Evolutionary conservation across 2,797 vertebrate genomes (phyloP).

Genomic region (Glossophaga mutica): DNA sequence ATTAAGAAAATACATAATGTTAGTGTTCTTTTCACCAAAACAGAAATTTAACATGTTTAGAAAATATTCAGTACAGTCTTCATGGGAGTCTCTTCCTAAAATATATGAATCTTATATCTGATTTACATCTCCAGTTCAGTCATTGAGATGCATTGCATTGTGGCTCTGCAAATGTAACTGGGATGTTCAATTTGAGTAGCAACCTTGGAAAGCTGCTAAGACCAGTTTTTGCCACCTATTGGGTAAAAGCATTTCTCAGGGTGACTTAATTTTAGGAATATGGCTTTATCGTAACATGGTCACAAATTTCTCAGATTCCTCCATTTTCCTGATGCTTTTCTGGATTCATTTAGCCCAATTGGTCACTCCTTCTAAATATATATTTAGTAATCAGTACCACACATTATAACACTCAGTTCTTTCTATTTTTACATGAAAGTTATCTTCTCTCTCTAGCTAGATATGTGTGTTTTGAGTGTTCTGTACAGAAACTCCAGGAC

Average conservation of each 20-base stretch:
- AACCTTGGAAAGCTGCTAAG: neutral
- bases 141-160: neutral
- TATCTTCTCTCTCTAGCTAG: neutral
- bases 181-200: neutral
- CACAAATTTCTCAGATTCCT: neutral
- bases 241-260: neutral
- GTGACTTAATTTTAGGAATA: neutral
- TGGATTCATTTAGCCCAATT: neutral
- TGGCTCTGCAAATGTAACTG: neutral
- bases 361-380: neutral
- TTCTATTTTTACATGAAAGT: neutral
- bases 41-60: neutral
- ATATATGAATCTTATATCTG: neutral
- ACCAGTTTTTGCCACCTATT: neutral
- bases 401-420: neutral
- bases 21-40: neutral
- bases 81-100: neutral
- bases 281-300: neutral
- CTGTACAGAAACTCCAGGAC: neutral
- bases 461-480: neutral
- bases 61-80: neutral
- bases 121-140: neutral
- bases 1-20: neutral
- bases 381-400: neutral
- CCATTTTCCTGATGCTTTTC: neutral